Conservation (phyloP, 2,797 vertebrate genomes). For the Otus scops region DNA sequence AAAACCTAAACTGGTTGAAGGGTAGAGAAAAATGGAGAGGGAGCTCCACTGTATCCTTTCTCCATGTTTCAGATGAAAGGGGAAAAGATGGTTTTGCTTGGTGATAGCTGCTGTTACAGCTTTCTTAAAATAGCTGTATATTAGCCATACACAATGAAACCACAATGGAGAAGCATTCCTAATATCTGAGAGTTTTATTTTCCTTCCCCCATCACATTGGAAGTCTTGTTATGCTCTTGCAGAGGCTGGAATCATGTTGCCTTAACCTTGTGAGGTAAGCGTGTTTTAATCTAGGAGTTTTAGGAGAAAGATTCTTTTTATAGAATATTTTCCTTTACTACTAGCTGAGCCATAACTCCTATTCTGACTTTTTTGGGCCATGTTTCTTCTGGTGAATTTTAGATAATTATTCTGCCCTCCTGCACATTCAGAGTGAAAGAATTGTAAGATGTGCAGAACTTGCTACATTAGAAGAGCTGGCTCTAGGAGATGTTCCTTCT, state of each 20-base stretch:
- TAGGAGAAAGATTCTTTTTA: neutral
- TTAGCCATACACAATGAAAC: neutral
- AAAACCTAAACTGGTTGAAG: neutral
- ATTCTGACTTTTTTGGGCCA: neutral
- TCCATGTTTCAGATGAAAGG: neutral
- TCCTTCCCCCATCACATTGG: neutral
- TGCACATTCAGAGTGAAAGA: neutral
- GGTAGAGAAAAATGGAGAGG: neutral
- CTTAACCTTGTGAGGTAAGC: neutral
- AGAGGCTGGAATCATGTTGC: fast-evolving
- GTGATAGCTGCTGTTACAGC: neutral
- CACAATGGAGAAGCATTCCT: neutral
- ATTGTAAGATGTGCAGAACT: neutral
- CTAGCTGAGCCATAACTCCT: neutral
- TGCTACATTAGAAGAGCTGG: neutral
- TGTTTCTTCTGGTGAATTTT: neutral
- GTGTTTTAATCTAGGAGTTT: neutral
- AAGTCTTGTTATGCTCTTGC: neutral
- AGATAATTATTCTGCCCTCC: neutral
- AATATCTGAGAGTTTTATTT: neutral
- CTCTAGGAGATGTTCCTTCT: neutral
- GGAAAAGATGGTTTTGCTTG: neutral
- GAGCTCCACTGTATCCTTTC: neutral
- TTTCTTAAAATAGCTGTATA: neutral
- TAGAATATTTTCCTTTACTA: neutral